phyloP scores from a whole-genome alignment of 2,113 vertebrate species.

The Syrmaticus mikado region DNA sequence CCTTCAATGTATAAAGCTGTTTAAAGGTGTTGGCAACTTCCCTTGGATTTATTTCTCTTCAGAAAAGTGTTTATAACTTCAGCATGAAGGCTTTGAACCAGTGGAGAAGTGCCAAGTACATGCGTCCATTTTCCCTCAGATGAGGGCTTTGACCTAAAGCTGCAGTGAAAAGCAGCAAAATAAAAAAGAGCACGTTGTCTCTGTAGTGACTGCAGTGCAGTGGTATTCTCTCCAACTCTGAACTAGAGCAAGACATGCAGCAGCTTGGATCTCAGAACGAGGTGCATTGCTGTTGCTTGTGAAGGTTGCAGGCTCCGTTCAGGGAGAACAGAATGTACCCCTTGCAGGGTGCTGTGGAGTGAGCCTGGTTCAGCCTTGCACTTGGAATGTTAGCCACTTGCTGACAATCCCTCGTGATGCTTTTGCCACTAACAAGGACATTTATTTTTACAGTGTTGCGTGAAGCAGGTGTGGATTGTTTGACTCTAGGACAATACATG shows the following conservation, averaged over 20 bases:
- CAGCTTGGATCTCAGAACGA: rapidly evolving
- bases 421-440: not conserved
- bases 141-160: not conserved
- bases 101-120: not conserved
- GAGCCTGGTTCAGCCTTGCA: not conserved
- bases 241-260: not conserved
- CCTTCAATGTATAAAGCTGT: not conserved
- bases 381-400: not conserved
- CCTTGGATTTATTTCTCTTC: not conserved
- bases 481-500: slow-evolving; percentile 98
- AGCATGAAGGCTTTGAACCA: not conserved
- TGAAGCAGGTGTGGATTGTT: slow-evolving; percentile 90
- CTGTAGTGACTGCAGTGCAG: not conserved
- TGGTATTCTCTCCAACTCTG: not conserved
- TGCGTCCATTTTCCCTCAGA: not conserved
- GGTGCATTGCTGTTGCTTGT: rapidly evolving
- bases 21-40: not conserved
- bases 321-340: not conserved
- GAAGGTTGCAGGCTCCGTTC: not conserved
- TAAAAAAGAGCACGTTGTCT: not conserved
- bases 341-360: rapidly evolving
- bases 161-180: not conserved
- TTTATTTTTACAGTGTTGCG: slow-evolving; percentile 82
- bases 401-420: not conserved
- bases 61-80: not conserved